Percentiles rank a stretch among this genome's conserved stretches.
These are phyloP conservation scores for Ctenopoma multispine DNA, from an alignment of 2,797 vertebrate genomes.

Conservation along the genomic window DNA sequence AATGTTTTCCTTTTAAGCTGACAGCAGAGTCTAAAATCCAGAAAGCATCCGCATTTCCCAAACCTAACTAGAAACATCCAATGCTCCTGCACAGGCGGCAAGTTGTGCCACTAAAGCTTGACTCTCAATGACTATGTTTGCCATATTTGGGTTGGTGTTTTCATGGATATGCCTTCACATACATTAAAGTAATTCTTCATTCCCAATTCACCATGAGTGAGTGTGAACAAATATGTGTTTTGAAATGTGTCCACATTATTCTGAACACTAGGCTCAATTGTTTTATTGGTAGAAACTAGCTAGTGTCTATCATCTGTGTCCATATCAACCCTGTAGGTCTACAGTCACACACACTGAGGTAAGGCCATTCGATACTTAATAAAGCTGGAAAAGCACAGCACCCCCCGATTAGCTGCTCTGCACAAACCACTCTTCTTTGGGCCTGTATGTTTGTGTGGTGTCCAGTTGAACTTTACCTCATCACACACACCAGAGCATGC, in stretches of 20 bases:
- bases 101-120: slow-evolving; percentile 1
- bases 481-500: slow-evolving; percentile 58
- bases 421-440: slow-evolving; percentile 12
- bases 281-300: slow-evolving; percentile 15
- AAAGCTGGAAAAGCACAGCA: slow-evolving; percentile 46
- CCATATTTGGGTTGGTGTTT: slow-evolving; percentile 1
- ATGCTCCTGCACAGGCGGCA: slow-evolving; percentile 2
- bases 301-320: slow-evolving; percentile 33
- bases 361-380: slow-evolving; percentile 59
- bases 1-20: neutral
- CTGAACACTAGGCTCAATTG: slow-evolving; percentile 5
- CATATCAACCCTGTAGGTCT: slow-evolving; percentile 23
- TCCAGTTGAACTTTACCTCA: slow-evolving; percentile 59
- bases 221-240: slow-evolving; percentile 15
- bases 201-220: neutral
- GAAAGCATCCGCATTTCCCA: slow-evolving; percentile 29
- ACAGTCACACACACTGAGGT: slow-evolving; percentile 38
- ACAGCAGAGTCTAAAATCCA: slow-evolving; percentile 24
- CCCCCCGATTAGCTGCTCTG: neutral
- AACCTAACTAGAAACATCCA: slow-evolving; percentile 17
- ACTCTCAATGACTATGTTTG: neutral
- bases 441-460: slow-evolving; percentile 34
- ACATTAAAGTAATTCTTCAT: neutral
- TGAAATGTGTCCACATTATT: neutral
- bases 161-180: neutral